phyloP scores from a whole-genome alignment of 2,113 vertebrate genomes.

The Dunckerocampus dactyliophorus region DNA sequence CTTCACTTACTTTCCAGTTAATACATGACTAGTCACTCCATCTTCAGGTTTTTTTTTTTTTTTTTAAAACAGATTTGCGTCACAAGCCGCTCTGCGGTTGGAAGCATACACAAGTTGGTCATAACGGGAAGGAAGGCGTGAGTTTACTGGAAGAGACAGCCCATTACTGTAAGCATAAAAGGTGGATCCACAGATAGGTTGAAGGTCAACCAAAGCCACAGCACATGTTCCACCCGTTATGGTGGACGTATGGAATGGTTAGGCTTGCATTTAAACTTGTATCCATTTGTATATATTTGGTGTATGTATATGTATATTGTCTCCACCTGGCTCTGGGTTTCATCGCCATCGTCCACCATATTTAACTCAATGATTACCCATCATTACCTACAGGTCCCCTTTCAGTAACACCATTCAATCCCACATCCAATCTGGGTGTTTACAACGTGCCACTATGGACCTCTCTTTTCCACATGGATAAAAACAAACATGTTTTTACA shows the following conservation, averaged over 20 bases:
- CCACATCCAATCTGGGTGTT: constrained; percentile 33
- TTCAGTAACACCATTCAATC: constrained; percentile 45
- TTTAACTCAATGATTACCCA: constrained; percentile 53
- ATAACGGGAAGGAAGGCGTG: constrained; percentile 67
- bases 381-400: constrained; percentile 48
- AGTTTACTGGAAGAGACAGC: constrained; percentile 70
- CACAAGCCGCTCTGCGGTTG: constrained; percentile 62
- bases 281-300: constrained; percentile 28
- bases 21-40: constrained; percentile 59
- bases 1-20: constrained; percentile 46
- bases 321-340: constrained; percentile 46
- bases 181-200: constrained; percentile 42
- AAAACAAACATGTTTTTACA: constrained; percentile 38
- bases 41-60: constrained; percentile 33
- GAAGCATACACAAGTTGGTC: constrained; percentile 55
- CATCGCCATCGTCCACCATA: constrained; percentile 31
- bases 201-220: constrained; percentile 56
- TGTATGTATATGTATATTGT: constrained; percentile 7
- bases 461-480: constrained; percentile 23
- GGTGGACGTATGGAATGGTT: constrained; percentile 16
- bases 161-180: constrained; percentile 40
- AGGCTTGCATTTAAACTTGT: constrained; percentile 17
- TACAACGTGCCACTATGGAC: constrained; percentile 34
- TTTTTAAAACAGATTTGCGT: constrained; percentile 45
- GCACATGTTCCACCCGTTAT: constrained; percentile 53